Evolutionary conservation across 1,140 invertebrate genomes (phyloP).

Genomic region (Zaprionus lachaisei): DNA sequence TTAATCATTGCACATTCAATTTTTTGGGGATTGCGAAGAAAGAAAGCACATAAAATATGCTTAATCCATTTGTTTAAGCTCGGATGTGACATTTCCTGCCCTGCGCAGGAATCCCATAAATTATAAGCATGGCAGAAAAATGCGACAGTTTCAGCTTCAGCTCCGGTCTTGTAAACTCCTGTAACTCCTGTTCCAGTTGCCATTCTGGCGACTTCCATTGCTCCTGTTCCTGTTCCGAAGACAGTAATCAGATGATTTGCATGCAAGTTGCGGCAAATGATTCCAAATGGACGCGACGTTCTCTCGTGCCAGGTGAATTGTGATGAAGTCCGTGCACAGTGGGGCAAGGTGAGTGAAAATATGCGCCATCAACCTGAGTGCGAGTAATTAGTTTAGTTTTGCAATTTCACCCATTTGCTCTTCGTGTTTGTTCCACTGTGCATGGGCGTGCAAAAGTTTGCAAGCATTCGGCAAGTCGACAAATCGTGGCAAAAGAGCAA

Average conservation of each 20-base stretch:
- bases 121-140: slow-evolving; percentile 28
- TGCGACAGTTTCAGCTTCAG: slow-evolving; percentile 18
- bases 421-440: background rate
- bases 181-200: background rate
- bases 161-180: background rate
- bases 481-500: slow-evolving; percentile 12
- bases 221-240: slow-evolving; percentile 5
- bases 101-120: slow-evolving; percentile 24
- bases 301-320: slow-evolving; percentile 4
- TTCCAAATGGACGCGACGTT: slow-evolving; percentile 6
- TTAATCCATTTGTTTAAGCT: slow-evolving; percentile 41
- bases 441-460: slow-evolving; percentile 13
- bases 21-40: background rate
- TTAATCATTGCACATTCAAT: slow-evolving; percentile 2
- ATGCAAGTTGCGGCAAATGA: slow-evolving; percentile 36
- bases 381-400: no score
- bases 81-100: slow-evolving; percentile 32
- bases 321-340: slow-evolving; percentile 3
- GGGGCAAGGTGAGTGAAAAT: background rate
- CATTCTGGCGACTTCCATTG: background rate
- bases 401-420: no score
- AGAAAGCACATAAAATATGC: slow-evolving; percentile 20
- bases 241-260: slow-evolving; percentile 46
- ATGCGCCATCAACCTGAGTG: background rate
- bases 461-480: slow-evolving; percentile 5